Conservation (phyloP, 2,888 invertebrate species). For the Dryocosmus kuriphilus region DNA sequence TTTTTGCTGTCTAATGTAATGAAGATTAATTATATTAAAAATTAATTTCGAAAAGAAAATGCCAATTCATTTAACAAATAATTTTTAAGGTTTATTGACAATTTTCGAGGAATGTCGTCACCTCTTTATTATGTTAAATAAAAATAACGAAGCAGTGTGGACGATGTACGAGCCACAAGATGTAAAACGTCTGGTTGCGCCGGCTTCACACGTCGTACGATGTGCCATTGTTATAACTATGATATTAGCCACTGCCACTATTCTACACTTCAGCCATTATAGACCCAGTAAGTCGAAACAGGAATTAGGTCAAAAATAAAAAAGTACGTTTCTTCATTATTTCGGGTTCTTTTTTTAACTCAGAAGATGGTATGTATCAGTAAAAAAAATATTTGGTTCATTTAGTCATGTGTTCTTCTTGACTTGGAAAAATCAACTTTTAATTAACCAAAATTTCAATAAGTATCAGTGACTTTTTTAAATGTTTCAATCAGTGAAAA, state of each 20-base stretch:
- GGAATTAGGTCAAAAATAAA: neutral
- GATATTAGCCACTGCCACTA: constrained; percentile 71
- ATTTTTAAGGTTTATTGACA: neutral
- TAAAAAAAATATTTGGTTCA: too few relatives aligned
- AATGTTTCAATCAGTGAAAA: too few relatives aligned
- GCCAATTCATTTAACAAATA: neutral
- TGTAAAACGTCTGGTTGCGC: constrained; percentile 55
- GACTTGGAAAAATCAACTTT: too few relatives aligned
- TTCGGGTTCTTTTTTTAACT: too few relatives aligned
- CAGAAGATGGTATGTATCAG: too few relatives aligned
- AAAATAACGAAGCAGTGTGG: constrained; percentile 62
- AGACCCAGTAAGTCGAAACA: constrained; percentile 70
- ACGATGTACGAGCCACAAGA: constrained; percentile 65
- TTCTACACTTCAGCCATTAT: constrained; percentile 73
- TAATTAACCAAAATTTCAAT: too few relatives aligned
- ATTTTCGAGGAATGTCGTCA: constrained; percentile 62
- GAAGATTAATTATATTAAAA: too few relatives aligned
- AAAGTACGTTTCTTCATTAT: too few relatives aligned
- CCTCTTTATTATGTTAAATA: constrained; percentile 59
- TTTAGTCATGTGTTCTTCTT: too few relatives aligned
- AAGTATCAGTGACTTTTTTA: too few relatives aligned
- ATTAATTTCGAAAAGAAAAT: too few relatives aligned
- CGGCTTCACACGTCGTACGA: constrained; percentile 65
- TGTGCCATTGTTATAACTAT: constrained; percentile 67
- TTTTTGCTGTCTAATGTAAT: too few relatives aligned